Evolutionary conservation across 2,797 vertebrate species (phyloP), one percentile per base, ranked within the genome.

Genomic region (Rhincodon typus): DNA sequence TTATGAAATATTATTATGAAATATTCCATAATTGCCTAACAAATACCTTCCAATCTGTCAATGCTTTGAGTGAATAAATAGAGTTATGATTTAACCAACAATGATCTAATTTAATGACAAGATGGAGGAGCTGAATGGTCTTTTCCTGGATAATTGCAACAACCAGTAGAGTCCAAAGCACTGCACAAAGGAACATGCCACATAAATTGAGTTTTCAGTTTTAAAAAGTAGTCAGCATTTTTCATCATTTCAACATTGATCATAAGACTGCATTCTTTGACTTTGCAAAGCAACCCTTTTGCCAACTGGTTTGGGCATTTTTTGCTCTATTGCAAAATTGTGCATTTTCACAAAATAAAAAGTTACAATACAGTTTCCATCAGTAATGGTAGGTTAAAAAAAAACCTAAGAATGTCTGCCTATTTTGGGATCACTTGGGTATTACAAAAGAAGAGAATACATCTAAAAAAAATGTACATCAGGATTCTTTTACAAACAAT

Each of bases 401-500:
- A 91, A 21, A 50, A 50, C 46, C 70, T 72, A 25, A 94, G 27
- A 70, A 46, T 4, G 23, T 46, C 38, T 50, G 38, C 94, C 62
- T 95, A 34, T 77, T 95, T 67, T 50, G 70, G 69, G 69, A 95
- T 70, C 27, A 95, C 70, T 53, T 77, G 50, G 94, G 42, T 77
- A 34, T 50, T 74, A 95, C 38, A 53, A 95, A 95, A 95, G 34
- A 94, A 94, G 69, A 91, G 62, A 77, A 95, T 95, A 74, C 69
- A 95, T 77, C 70, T 95, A 72, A 95, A 77, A 95, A 77, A 95
- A 95, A 53, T 95, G 30, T 50, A 95, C 94, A 95, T 74, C 94
- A 95, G 69, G 46, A 77, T 77, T 74, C 74, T 95, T 74, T 77
- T 70, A 50, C 66, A 70, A 46, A 50, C 30, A 53, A 13, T 34